Conservation (phyloP, 2,888 invertebrate species). For the Eilema caniola region DNA sequence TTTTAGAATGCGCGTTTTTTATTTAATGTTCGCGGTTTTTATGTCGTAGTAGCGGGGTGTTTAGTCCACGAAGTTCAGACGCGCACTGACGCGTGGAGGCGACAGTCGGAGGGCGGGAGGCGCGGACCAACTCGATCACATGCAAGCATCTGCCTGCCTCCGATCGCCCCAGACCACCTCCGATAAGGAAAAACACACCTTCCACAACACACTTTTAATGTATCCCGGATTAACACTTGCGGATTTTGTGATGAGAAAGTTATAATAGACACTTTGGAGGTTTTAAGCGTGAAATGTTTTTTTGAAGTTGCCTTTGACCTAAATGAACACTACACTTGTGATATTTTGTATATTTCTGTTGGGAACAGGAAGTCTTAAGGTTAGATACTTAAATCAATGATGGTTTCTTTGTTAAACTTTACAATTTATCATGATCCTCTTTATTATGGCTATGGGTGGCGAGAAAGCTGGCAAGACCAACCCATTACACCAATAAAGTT, state of each 20-base stretch:
- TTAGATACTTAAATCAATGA: not conserved
- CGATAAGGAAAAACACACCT: slow-evolving; percentile 69
- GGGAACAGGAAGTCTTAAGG: not conserved
- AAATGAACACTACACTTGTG: not conserved
- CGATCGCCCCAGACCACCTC: slow-evolving; percentile 47
- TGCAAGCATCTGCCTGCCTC: slow-evolving; percentile 58
- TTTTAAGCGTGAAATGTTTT: not conserved
- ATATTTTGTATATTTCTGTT: not conserved
- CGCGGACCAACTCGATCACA: slow-evolving; percentile 57
- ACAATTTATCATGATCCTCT: no score
- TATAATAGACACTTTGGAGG: slow-evolving; percentile 37
- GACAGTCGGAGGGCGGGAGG: slow-evolving; percentile 44
- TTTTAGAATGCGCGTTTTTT: slow-evolving; percentile 28
- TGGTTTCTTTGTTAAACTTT: no score
- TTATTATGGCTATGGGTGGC: no score
- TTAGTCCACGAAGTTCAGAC: slow-evolving; percentile 35
- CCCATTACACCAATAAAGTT: not conserved
- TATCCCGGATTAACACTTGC: slow-evolving; percentile 52
- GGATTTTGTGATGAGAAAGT: slow-evolving; percentile 40
- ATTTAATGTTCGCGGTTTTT: slow-evolving; percentile 32
- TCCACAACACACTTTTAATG: slow-evolving; percentile 58
- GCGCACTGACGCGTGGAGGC: slow-evolving; percentile 50
- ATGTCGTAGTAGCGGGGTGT: slow-evolving; percentile 27
- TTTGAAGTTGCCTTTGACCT: not conserved
- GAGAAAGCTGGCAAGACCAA: not conserved